These are phyloP conservation scores for Drosophila eugracilis DNA, from an alignment of 1,140 invertebrate genomes.

Conservation along the genomic window DNA sequence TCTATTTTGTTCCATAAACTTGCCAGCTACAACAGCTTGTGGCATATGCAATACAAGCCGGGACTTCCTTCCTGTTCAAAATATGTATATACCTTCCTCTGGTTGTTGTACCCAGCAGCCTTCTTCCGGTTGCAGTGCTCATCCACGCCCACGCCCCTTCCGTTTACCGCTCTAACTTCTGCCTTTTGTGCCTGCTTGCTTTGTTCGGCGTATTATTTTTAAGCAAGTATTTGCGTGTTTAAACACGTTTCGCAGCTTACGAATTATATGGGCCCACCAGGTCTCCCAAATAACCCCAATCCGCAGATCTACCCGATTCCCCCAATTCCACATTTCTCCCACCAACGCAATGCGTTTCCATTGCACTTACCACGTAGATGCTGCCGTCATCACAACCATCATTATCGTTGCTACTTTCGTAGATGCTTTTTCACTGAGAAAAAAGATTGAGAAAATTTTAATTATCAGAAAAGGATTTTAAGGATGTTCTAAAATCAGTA, in stretches of 20 bases:
- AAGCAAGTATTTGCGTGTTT: slow-evolving; percentile 83
- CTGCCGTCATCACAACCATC: slow-evolving; percentile 7
- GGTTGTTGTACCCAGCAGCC: background rate
- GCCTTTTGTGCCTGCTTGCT: slow-evolving; percentile 34
- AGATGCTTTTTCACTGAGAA: background rate
- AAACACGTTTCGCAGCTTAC: slow-evolving; percentile 81
- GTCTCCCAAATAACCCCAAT: slow-evolving; percentile 26
- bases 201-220: slow-evolving; percentile 70
- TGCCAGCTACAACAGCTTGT: slow-evolving; percentile 45
- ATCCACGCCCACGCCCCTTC: slow-evolving; percentile 37
- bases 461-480: background rate
- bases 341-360: slow-evolving; percentile 42
- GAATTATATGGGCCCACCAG: slow-evolving; percentile 57
- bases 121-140: slow-evolving; percentile 4
- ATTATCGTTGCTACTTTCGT: slow-evolving; percentile 21
- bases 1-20: slow-evolving; percentile 66
- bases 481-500: too few species aligned
- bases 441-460: background rate
- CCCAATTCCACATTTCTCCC: slow-evolving; percentile 3
- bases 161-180: slow-evolving; percentile 52
- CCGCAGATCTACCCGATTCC: slow-evolving; percentile 10
- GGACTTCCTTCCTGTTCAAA: slow-evolving; percentile 38
- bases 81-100: background rate
- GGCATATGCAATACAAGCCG: slow-evolving; percentile 64
- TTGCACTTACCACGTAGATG: slow-evolving; percentile 55